These are phyloP conservation scores for Chromis chromis DNA, from an alignment of 2,797 vertebrate species.

Conservation along the genomic window DNA sequence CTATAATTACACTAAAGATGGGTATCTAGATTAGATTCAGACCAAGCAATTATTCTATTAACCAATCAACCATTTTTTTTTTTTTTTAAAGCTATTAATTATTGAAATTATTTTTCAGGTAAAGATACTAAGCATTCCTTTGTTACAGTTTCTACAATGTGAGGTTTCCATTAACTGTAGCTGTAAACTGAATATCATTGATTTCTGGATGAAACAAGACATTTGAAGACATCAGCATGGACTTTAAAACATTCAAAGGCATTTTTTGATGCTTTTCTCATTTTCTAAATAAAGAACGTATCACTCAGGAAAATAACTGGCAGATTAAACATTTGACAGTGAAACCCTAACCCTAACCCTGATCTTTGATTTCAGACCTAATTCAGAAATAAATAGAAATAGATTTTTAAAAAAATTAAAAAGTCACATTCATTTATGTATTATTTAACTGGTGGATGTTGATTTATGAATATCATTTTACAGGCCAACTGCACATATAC, in stretches of 20 bases:
- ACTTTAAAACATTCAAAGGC: too few relatives aligned
- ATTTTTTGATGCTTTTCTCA: not conserved
- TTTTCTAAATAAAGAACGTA: not conserved
- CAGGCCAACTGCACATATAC: not conserved
- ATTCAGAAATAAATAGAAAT: too few relatives aligned
- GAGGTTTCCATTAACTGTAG: not conserved
- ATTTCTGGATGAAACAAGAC: not conserved
- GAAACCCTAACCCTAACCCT: too few relatives aligned
- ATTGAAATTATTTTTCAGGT: not conserved
- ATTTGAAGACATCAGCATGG: not conserved
- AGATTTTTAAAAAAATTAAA: too few relatives aligned
- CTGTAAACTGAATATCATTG: not conserved
- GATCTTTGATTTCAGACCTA: too few relatives aligned
- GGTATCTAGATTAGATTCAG: constrained; percentile 5
- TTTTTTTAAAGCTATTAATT: not conserved
- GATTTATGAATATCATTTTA: not conserved
- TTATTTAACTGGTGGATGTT: too few relatives aligned
- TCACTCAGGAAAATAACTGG: not conserved
- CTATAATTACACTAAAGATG: constrained; percentile 16
- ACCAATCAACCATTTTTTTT: not conserved
- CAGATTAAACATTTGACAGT: not conserved
- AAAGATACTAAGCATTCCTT: not conserved
- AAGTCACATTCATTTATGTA: too few relatives aligned
- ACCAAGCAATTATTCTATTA: not conserved
- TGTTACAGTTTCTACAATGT: not conserved